Evolutionary conservation across 2,797 vertebrate genomes (phyloP).

Genomic region (Sciurus vulgaris): DNA sequence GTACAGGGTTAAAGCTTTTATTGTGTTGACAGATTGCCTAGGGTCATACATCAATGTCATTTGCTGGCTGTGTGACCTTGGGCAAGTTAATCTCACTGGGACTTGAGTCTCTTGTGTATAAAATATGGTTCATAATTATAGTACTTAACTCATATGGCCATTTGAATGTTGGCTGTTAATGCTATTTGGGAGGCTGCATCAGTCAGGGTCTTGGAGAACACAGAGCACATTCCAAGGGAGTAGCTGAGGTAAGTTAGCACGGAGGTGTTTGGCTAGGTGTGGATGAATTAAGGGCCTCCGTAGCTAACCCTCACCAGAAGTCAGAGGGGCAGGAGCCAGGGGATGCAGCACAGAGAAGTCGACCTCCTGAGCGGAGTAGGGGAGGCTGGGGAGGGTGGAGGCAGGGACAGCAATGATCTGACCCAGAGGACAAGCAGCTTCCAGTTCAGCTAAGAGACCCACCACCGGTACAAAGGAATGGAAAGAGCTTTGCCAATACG

Average conservation of each 20-base stretch:
- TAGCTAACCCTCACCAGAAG: too few species aligned
- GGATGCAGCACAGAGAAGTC: too few species aligned
- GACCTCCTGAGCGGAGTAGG: not conserved
- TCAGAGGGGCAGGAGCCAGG: not conserved
- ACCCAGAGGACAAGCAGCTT: not conserved
- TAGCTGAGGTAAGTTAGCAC: not conserved
- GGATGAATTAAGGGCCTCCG: not conserved
- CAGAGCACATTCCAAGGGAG: not conserved
- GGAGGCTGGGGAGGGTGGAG: not conserved
- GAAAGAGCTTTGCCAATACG: not conserved
- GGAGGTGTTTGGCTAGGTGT: too few species aligned
- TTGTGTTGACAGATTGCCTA: not conserved
- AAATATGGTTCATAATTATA: not conserved
- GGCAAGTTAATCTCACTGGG: not conserved
- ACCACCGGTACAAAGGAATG: not conserved
- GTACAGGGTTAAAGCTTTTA: not conserved
- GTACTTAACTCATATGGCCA: not conserved
- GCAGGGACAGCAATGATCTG: rapidly evolving
- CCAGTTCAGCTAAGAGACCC: not conserved
- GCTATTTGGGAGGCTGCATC: not conserved
- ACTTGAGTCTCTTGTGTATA: not conserved
- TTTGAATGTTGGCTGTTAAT: too few species aligned
- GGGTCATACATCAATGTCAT: not conserved
- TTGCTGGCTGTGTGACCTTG: not conserved
- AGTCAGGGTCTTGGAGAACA: not conserved